A percentile compares a stretch with the other conserved stretches of the same genome.
Evolutionary conservation across 2,888 invertebrate species (phyloP).

Genomic region (Eucera pruinosa): DNA sequence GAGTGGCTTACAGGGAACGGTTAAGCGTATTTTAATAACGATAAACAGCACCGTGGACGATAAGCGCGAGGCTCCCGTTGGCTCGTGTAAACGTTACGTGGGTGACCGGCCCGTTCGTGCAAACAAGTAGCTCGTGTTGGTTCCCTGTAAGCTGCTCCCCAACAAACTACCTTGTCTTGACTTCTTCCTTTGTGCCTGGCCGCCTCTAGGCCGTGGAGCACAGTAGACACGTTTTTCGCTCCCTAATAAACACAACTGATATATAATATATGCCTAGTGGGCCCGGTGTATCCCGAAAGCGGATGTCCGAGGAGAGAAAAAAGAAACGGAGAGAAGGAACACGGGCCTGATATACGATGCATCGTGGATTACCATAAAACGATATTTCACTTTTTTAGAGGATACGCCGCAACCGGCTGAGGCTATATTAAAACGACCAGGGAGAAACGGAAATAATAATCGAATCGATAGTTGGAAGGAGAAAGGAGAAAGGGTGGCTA

Average conservation of each 20-base stretch:
- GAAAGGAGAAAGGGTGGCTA: constrained; percentile 18
- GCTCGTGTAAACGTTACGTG: constrained; percentile 62
- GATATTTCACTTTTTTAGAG: constrained; percentile 54
- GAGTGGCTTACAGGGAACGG: constrained; percentile 24
- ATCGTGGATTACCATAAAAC: constrained; percentile 64
- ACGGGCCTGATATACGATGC: constrained; percentile 52
- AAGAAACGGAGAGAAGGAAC: constrained; percentile 24
- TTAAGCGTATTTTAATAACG: constrained; percentile 56
- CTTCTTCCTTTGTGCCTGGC: constrained; percentile 67
- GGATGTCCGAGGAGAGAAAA: constrained; percentile 53
- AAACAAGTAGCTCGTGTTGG: constrained; percentile 73
- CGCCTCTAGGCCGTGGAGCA: constrained; percentile 64
- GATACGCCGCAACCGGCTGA: constrained; percentile 21
- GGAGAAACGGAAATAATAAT: constrained; percentile 49
- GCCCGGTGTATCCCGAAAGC: constrained; percentile 46
- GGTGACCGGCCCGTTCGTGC: constrained; percentile 67
- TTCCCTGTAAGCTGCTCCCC: constrained; percentile 69
- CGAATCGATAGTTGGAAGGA: neutral
- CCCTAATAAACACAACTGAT: constrained; percentile 72
- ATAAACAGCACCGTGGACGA: constrained; percentile 52
- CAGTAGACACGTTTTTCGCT: constrained; percentile 71
- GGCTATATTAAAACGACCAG: constrained; percentile 35
- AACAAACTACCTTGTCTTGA: constrained; percentile 71
- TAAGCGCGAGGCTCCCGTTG: constrained; percentile 43
- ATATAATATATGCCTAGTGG: constrained; percentile 68